A percentile compares a stretch with the other conserved stretches of the same genome.
These are phyloP conservation scores for Eupithecia abbreviata DNA, from an alignment of 2,888 invertebrate genomes.

Conservation along the genomic window DNA sequence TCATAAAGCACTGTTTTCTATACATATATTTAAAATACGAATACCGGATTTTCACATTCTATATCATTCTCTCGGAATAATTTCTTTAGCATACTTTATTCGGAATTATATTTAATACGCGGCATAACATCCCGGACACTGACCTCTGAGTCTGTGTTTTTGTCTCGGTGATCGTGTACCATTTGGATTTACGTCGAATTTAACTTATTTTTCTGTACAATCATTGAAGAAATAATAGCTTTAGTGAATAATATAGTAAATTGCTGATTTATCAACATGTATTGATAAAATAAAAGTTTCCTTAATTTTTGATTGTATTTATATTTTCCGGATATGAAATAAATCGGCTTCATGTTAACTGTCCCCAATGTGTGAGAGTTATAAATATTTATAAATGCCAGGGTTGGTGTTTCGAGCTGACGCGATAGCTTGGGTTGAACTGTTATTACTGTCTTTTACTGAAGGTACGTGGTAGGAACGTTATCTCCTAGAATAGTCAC, in stretches of 20 bases:
- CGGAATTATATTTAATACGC: background rate
- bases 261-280: background rate
- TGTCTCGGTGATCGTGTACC: conserved; percentile 21
- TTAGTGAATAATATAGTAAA: background rate
- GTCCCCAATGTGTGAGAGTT: conserved; percentile 21
- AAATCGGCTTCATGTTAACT: conserved; percentile 26
- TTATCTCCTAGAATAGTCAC: conserved; percentile 46
- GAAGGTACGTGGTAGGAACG: conserved; percentile 27
- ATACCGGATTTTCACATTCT: background rate
- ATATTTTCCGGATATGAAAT: conserved; percentile 35
- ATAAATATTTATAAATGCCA: conserved; percentile 32
- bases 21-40: background rate
- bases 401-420: conserved; percentile 39
- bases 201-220: background rate
- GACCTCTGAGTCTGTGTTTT: conserved; percentile 41
- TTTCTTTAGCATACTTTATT: conserved; percentile 3
- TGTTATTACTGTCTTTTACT: conserved; percentile 31
- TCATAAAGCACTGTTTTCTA: background rate
- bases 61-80: background rate
- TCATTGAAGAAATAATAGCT: background rate
- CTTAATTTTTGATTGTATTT: conserved; percentile 27
- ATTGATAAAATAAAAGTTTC: conserved; percentile 6
- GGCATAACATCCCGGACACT: conserved; percentile 2
- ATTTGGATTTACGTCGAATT: background rate
- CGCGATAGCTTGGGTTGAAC: conserved; percentile 6